Conservation (phyloP, 1,140 invertebrate species). For the Diprion similis region DNA sequence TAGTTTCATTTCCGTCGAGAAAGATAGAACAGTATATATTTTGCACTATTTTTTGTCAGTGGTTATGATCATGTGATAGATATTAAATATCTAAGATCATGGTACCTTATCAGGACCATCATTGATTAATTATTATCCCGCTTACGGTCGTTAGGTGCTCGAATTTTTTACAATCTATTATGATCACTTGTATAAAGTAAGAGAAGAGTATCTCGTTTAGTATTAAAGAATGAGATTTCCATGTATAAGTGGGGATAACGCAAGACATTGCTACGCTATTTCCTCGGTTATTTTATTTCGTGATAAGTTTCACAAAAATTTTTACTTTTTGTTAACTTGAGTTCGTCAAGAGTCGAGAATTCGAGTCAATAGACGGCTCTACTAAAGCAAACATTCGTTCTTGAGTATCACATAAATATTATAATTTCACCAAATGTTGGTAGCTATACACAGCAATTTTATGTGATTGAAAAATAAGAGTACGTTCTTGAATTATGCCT, state of each 20-base stretch:
- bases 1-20: neutral
- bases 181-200: neutral
- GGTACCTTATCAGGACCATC: neutral
- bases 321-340: no score
- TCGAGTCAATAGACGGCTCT: no score
- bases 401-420: no score
- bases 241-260: neutral
- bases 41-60: neutral
- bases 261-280: neutral
- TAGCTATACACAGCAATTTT: no score
- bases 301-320: no score
- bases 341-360: no score
- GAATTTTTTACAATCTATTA: neutral
- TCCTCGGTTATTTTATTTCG: neutral
- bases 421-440: no score
- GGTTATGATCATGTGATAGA: neutral
- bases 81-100: neutral
- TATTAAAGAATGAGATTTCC: neutral
- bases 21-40: neutral
- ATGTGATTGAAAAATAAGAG: no score
- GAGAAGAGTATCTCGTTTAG: neutral
- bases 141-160: neutral
- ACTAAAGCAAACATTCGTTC: no score
- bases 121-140: slow-evolving; percentile 1
- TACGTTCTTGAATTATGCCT: no score